Conservation (phyloP, 1,140 invertebrate species). For the Conus betulinus region DNA sequence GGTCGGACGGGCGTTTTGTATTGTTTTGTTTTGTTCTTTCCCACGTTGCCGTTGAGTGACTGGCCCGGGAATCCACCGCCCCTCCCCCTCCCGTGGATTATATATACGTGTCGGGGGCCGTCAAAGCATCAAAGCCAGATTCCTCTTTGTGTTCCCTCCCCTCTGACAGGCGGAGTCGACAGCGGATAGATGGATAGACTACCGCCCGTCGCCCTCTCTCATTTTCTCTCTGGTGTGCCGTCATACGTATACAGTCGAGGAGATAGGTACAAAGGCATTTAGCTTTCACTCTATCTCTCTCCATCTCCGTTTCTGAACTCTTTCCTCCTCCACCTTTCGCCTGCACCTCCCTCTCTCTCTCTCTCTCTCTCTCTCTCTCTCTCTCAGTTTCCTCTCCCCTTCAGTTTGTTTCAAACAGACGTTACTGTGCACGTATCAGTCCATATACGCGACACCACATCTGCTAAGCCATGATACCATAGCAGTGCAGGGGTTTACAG, state of each 20-base stretch:
- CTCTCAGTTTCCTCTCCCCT: neutral
- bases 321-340: neutral
- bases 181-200: neutral
- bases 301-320: neutral
- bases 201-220: too few species aligned
- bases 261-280: too few species aligned
- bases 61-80: neutral
- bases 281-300: neutral
- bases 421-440: neutral
- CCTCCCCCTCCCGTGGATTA: conserved; percentile 13
- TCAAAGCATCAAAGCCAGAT: conserved; percentile 1
- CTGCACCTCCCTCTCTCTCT: conserved; percentile 1
- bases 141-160: neutral
- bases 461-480: too few species aligned
- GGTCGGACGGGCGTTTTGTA: too few species aligned
- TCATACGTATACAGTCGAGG: too few species aligned
- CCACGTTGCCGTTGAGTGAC: neutral
- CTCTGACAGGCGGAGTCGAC: neutral
- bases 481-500: too few species aligned
- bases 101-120: neutral
- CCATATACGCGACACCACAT: neutral
- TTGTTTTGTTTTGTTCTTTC: too few species aligned
- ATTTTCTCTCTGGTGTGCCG: too few species aligned
- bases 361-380: neutral
- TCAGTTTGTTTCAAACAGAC: neutral